Conservation (phyloP, 2,888 invertebrate species). For the Lepidocyrtoides sp. region DNA sequence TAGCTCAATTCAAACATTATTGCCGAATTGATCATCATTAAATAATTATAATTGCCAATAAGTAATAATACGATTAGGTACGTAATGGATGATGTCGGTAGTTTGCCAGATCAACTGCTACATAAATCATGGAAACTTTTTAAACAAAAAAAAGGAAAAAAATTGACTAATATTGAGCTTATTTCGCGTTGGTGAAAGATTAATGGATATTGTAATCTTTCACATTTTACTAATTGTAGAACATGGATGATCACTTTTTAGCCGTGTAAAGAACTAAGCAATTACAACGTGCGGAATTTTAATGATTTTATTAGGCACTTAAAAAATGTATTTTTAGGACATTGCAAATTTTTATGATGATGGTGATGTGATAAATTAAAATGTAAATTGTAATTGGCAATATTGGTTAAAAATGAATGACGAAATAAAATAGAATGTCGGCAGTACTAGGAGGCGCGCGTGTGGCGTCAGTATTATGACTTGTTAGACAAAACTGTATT, state of each 20-base stretch:
- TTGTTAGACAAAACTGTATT: no score
- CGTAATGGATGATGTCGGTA: constrained; percentile 25
- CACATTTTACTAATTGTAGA: neutral
- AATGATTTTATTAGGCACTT: neutral
- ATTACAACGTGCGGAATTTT: neutral
- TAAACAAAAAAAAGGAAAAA: neutral
- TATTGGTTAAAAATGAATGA: neutral
- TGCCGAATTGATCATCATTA: constrained; percentile 26
- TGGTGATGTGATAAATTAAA: constrained; percentile 8
- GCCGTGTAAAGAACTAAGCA: neutral
- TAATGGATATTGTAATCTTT: no score
- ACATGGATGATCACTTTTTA: neutral
- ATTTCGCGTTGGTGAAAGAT: neutral
- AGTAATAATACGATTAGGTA: constrained; percentile 11
- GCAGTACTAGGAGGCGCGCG: no score
- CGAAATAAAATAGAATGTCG: no score
- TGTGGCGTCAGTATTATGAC: neutral
- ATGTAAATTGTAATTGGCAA: constrained; percentile 30
- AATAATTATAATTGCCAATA: constrained; percentile 6
- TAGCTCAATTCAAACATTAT: constrained; percentile 34
- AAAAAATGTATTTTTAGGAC: neutral
- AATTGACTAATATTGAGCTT: neutral
- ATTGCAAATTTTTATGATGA: neutral
- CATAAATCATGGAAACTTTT: neutral
- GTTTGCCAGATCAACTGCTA: neutral